These are phyloP conservation scores for Pelmatolapia mariae DNA, from an alignment of 2,113 vertebrate genomes.

Conservation along the genomic window DNA sequence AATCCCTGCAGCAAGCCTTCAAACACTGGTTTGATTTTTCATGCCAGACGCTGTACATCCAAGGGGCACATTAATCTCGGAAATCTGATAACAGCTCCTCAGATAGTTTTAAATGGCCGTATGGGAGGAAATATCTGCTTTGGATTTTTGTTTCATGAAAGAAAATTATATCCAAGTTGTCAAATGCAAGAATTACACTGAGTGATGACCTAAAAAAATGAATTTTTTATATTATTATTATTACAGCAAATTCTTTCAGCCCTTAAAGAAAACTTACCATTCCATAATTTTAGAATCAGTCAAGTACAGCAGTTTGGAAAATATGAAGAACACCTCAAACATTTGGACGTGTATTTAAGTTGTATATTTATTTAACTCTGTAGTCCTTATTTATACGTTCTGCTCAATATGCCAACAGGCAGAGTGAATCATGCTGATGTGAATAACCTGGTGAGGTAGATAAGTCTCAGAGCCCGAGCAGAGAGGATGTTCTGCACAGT, in stretches of 20 bases:
- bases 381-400: neutral
- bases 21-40: conserved; percentile 33
- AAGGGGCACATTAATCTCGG: conserved; percentile 30
- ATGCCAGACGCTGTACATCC: conserved; percentile 15
- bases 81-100: conserved; percentile 37
- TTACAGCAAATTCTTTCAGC: neutral
- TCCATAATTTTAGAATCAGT: neutral
- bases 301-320: neutral
- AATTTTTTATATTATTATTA: neutral
- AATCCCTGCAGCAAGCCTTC: conserved; percentile 34
- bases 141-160: neutral
- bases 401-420: neutral
- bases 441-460: neutral
- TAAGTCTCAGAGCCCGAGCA: neutral
- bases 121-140: conserved; percentile 2
- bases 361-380: neutral
- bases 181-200: neutral
- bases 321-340: neutral
- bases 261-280: neutral
- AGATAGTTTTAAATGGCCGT: conserved; percentile 4
- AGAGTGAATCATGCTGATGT: neutral
- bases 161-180: neutral
- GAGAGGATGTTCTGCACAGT: neutral
- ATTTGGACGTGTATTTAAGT: neutral
- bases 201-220: neutral